Evolutionary conservation across 2,797 vertebrate genomes (phyloP), one percentile per base, ranked within the genome.

Genomic region (Rhadinocentrus ornatus): DNA sequence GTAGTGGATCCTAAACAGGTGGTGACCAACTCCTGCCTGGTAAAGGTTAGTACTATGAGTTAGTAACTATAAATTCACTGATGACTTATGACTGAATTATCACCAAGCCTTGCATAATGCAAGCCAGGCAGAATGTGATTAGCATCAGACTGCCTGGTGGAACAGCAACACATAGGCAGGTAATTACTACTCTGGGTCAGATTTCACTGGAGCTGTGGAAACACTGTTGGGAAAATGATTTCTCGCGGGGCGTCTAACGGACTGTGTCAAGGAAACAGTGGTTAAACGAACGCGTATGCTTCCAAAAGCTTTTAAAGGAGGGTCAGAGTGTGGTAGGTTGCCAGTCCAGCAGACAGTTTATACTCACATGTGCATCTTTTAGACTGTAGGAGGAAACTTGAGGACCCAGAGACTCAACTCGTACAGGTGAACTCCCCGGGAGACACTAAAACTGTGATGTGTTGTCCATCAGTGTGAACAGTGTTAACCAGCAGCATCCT

Each of bases 1-100:
- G 94, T 97, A 8, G 98, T 99, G 91, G 97, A 99, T 80, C 93
- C 95, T 68, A 99, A 99, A 92, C 98, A 99, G 94, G 96, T 99
- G 93, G 97, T 99, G 93, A 98, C 98, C 91, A 98, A 96, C 66
- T 92, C 96, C 91, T 99, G 97, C 90, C 94, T 99, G 86, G 93
- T 99, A 86, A 99, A 99, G 97, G 97, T 99, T 72, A 89, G 96
- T 79, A 16, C 31, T 31, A 18, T n/a, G 27, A 82, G 31, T 29
- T 15, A 37, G 10, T 39, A 37, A 35, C 44, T 39, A 20, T 10
- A 41, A 20, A 26, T 32, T 35, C 22, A 26, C 63, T 61, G 11
- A 53, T 34, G 24, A 18, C 35, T 18, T 34, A 41, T 27, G 22
- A 48, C 1, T 0, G 0, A 1, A 34, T 37, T 3, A 52, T 37